Evolutionary conservation across 1,140 invertebrate species (phyloP), one percentile per base, ranked within the genome.

Genomic region (Cylas formicarius): DNA sequence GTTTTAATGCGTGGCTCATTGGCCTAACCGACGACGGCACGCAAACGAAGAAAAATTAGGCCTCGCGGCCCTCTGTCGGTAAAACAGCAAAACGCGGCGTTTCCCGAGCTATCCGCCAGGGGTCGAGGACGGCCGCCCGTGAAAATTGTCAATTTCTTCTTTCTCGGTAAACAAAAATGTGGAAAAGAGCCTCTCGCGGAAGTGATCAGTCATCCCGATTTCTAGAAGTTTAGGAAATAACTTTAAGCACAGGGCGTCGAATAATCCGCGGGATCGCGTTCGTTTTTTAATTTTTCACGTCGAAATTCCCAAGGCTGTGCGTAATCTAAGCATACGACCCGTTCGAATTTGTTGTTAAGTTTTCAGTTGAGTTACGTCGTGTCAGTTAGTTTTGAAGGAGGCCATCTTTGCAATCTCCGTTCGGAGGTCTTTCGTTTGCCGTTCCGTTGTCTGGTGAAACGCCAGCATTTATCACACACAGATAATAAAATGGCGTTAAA

Each of bases 401-500:
- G 74, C 73, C 74, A 76, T 76, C 74, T 76, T 76, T 66, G 73
- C 72, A 74, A 74, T 74, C 72, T 73, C 68, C 72, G 73, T 74
- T 73, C 72, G 75, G 74, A 75, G 72, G 72, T 74, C 73, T 71
- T 74, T 73, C 70, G 72, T 68, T 75, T 70, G 68, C 70, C 67
- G 69, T 73, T 73, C 72, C 72, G 72, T 75, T 73, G 73, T 73
- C 72, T 74, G 72, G 71, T 73, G 68, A 65, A 70, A 73, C 73
- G 68, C 70, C 70, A 72, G 72, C 71, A 69, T 72, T 72, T 67
- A 64, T 61, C 68, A 66, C 61, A 73, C 65, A 74, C 65, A 71
- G 54, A 67, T 63, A 65, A 64, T 69, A 72, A 81, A 85, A 91
- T 91, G 88, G 87, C 88, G 77, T 82, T 91, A 80, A 91, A 90